phyloP scores from a whole-genome alignment of 2,888 invertebrate species.

The Apamea sordens region DNA sequence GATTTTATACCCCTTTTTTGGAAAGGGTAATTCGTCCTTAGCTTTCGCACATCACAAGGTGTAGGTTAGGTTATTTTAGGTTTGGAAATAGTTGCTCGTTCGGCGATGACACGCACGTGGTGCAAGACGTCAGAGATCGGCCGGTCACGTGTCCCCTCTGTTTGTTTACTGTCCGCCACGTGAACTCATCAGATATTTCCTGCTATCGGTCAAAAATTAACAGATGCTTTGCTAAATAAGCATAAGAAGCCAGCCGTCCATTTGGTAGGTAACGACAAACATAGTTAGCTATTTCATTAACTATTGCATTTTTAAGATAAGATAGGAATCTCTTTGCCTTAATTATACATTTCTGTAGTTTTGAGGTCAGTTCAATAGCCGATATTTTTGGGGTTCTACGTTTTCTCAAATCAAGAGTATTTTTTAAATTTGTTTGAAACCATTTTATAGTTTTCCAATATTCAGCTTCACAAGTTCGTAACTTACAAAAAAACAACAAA shows the following conservation, averaged over 20 bases:
- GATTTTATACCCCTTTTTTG: background rate
- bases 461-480: slow-evolving; percentile 1
- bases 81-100: slow-evolving; percentile 39
- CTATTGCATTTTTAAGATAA: background rate
- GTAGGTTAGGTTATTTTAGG: slow-evolving; percentile 42
- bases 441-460: slow-evolving; percentile 16
- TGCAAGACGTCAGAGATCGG: slow-evolving; percentile 69
- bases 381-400: background rate
- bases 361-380: background rate
- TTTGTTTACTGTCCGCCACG: slow-evolving; percentile 77
- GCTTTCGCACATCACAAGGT: slow-evolving; percentile 4
- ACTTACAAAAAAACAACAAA: slow-evolving; percentile 2
- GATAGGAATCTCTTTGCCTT: slow-evolving; percentile 1
- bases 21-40: slow-evolving; percentile 12
- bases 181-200: slow-evolving; percentile 72
- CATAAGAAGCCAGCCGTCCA: background rate
- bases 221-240: slow-evolving; percentile 18
- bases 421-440: background rate
- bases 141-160: slow-evolving; percentile 75
- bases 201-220: slow-evolving; percentile 59
- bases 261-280: background rate
- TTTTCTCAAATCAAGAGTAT: slow-evolving; percentile 2
- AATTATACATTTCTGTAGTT: background rate
- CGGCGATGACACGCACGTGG: slow-evolving; percentile 67
- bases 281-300: background rate